A percentile compares a stretch with the other conserved stretches of the same genome.
These are phyloP conservation scores for Sphaerodactylus townsendi DNA, from an alignment of 2,113 vertebrate genomes.

Conservation along the genomic window DNA sequence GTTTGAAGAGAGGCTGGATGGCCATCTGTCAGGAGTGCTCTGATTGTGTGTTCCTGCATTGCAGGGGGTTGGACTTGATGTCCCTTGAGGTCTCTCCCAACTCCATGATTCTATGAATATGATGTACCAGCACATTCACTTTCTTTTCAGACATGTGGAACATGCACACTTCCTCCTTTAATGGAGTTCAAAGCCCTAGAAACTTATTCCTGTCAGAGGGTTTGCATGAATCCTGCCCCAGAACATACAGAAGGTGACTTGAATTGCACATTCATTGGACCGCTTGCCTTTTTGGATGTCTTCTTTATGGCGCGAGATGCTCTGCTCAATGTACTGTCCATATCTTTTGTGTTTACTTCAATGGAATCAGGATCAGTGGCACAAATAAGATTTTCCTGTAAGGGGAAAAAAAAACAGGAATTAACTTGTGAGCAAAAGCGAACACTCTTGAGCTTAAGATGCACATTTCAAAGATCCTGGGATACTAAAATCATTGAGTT, in stretches of 20 bases:
- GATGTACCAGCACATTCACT: not conserved
- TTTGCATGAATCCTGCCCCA: not conserved
- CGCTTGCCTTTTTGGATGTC: conserved; percentile 93
- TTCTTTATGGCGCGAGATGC: conserved; percentile 97
- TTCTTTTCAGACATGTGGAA: not conserved
- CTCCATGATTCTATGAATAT: too few relatives aligned
- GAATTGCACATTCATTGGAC: not conserved
- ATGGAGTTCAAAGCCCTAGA: not conserved
- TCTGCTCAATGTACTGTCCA: conserved; percentile 98
- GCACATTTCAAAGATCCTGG: not conserved
- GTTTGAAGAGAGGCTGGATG: too few relatives aligned
- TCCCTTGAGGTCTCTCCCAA: too few relatives aligned
- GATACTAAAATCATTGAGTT: not conserved
- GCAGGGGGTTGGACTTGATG: too few relatives aligned
- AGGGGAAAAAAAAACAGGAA: conserved; percentile 31
- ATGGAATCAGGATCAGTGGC: conserved; percentile 89
- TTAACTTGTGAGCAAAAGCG: not conserved
- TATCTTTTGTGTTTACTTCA: conserved; percentile 97
- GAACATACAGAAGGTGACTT: not conserved
- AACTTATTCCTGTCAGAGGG: not conserved
- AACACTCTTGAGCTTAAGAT: not conserved
- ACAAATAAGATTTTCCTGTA: conserved; percentile 94
- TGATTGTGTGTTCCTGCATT: too few relatives aligned
- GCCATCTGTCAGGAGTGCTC: too few relatives aligned
- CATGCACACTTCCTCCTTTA: not conserved